Conservation (phyloP, 2,888 invertebrate species). For the Hirtodrosophila trivittata region DNA sequence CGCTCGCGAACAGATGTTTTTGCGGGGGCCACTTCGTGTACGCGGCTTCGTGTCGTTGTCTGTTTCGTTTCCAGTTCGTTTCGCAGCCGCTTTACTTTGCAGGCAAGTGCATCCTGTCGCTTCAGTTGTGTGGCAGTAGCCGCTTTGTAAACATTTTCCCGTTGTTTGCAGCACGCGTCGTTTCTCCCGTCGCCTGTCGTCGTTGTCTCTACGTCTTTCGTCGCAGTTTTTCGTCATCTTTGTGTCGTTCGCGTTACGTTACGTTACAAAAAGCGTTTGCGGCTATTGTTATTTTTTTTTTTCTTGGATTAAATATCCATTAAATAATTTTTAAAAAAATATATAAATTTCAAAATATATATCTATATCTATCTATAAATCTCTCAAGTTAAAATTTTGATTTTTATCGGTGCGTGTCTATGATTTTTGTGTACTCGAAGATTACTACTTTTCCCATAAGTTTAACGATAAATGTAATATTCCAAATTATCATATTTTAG, state of each 20-base stretch:
- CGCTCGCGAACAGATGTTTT: conserved; percentile 56
- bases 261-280: conserved; percentile 29
- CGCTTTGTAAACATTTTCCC: conserved; percentile 76
- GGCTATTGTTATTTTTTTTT: conserved; percentile 44
- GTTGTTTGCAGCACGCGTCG: conserved; percentile 70
- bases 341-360: conserved; percentile 4
- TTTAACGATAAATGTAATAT: conserved; percentile 32
- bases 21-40: conserved; percentile 29
- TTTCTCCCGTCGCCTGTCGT: conserved; percentile 56
- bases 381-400: conserved; percentile 34
- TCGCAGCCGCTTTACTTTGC: conserved; percentile 45
- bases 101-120: conserved; percentile 68
- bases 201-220: conserved; percentile 55
- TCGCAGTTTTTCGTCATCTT: conserved; percentile 63
- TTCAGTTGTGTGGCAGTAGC: conserved; percentile 77
- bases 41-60: conserved; percentile 40
- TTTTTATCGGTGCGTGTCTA: conserved; percentile 64
- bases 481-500: background rate
- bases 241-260: conserved; percentile 49
- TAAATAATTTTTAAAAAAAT: background rate
- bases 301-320: conserved; percentile 21
- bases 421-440: conserved; percentile 57
- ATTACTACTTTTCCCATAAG: conserved; percentile 17
- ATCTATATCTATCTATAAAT: conserved; percentile 10
- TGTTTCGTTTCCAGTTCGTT: conserved; percentile 66